Base-by-base conservation (phyloP, 2,888 invertebrate genomes). In the Pantelozetes paolii region DNA sequence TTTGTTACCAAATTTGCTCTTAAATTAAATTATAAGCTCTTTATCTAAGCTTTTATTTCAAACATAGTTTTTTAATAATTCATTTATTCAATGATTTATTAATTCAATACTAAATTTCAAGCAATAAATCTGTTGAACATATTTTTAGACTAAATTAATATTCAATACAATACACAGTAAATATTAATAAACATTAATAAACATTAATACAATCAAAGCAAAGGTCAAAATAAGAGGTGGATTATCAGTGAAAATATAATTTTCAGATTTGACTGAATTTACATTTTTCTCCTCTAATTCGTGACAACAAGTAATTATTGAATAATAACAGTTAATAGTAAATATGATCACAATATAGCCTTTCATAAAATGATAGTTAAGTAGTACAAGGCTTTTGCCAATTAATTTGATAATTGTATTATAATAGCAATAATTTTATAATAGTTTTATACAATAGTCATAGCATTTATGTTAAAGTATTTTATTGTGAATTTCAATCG, bases 331-430 rank as follows among this genome's bases (percentile, higher is more conserved):
- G n/a, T n/a, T 30, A 28, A 57, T 57, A 3, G 40, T 45, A 69
- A 69, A 69, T 69, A 69, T 69, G 15, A 69, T 69, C 69, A 69
- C 69, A 69, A 69, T 69, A 69, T 69, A 69, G 69, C 69, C 69
- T 69, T 45, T 69, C 45, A 45, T 69, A 11, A 45, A n/a, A n/a
- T n/a, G n/a, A n/a, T n/a, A n/a, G n/a, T n/a, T 67, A 67, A 40
- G 69, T 69, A 26, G 45, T 40, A 42, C 69, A 69, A 69, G 69
- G 45, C 69, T 69, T 69, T 69, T 40, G 69, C 45, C 69, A 45
- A 40, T 40, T 11, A 20, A 23, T 26, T 36, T 62, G 15, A n/a
- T n/a, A n/a, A n/a, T n/a, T n/a, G n/a, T n/a, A 18, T 40, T 67
- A 67, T 67, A 67, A 67, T 67, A 67, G 40, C 20, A 67, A 42